Evolutionary conservation across 2,888 invertebrate genomes (phyloP).

Genomic region (Acleris emargana): DNA sequence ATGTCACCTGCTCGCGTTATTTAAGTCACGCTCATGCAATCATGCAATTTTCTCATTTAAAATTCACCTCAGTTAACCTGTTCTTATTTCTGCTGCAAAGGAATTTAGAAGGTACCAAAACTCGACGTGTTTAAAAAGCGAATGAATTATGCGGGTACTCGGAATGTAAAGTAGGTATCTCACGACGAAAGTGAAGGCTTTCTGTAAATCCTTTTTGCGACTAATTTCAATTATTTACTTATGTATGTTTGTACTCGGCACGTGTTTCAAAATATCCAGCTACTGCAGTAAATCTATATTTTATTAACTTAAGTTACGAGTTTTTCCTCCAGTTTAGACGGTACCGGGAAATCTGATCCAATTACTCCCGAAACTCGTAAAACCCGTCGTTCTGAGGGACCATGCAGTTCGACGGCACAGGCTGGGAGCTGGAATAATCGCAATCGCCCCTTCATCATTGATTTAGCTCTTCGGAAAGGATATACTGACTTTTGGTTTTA

Average conservation of each 20-base stretch:
- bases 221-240: neutral
- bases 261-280: constrained; percentile 4
- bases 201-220: neutral
- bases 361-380: constrained; percentile 35
- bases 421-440: constrained; percentile 5
- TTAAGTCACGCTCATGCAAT: neutral
- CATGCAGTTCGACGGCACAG: constrained; percentile 6
- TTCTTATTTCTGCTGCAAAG: too few relatives aligned
- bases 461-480: neutral
- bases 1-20: constrained; percentile 5
- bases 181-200: constrained; percentile 3
- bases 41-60: neutral
- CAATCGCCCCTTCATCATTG: constrained; percentile 10
- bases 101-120: neutral
- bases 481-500: too few relatives aligned
- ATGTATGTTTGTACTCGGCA: neutral
- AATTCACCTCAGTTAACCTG: too few relatives aligned
- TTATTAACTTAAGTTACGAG: constrained; percentile 35
- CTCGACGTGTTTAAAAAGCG: constrained; percentile 15
- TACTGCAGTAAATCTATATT: constrained; percentile 21
- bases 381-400: constrained; percentile 23
- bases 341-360: constrained; percentile 32
- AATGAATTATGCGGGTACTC: constrained; percentile 17
- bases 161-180: constrained; percentile 33
- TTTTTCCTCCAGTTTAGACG: constrained; percentile 23